Base-by-base conservation (phyloP, 2,888 invertebrate genomes). In the Mesoligia furuncula region DNA sequence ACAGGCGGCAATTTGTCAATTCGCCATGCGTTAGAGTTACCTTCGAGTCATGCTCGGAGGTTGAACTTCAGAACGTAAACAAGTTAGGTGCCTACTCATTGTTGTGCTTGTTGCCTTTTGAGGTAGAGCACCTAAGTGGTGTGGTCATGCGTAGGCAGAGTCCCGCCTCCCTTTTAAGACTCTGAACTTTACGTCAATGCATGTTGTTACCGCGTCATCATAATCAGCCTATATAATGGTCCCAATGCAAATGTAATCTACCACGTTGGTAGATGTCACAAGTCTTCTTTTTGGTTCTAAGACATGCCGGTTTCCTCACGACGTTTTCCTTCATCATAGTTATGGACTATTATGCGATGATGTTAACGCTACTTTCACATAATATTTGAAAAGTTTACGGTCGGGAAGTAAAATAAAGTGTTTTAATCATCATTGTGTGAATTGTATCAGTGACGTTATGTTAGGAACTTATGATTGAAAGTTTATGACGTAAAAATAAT, bases 1-100 rank as follows among this genome's bases (percentile, higher is more conserved):
- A 39, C 69, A 68, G 77, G 48, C 51, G 62, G 54, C 69, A 81
- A 85, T 85, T 85, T 79, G 78, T 82, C 75, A 85, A 87, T 87
- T 84, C 76, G 77, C 70, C 76, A 82, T 82, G 80, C 85, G 76
- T 85, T 83, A 79, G 70, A 51, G 64, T 78, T 80, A 75, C 73
- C 87, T 86, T 87, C 77, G 68, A 73, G 36, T 77, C 71, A 59
- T 42, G 59, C 66, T 73, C 36, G 27, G 36, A 87, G 65, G 68
- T 75, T 76, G 72, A 61, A 85, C 73, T 77, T 79, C 61, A 39
- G 77, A 80, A 79, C 75, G 75, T 75, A 76, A 83, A 85, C 81
- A 84, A 68, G 67, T 61, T 64, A 36, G 31, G 27, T 66, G 65
- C 45, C 66, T 65, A 79, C 72, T 87, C 88, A 85, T 79, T 81